Conservation (phyloP, 2,113 vertebrate species). For the Apistogramma diplotaenia region DNA sequence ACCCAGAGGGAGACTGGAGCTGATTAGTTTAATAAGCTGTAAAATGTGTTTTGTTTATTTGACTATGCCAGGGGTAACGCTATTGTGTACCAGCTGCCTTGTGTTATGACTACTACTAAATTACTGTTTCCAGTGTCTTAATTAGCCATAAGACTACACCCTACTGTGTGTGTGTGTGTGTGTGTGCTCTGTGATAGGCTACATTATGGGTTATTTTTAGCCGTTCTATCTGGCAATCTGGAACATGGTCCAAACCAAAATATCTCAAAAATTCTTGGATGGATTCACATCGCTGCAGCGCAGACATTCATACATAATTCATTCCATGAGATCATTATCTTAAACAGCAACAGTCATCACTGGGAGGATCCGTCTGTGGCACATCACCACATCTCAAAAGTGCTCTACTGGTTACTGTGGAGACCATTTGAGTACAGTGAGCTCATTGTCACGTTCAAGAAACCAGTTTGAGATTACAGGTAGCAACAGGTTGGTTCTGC, state of each 20-base stretch:
- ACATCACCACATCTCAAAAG: not conserved
- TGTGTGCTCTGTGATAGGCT: not conserved
- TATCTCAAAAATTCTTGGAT: not conserved
- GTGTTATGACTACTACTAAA: conserved; percentile 30
- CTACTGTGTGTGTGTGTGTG: not conserved
- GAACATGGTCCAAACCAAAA: not conserved
- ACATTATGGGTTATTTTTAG: not conserved
- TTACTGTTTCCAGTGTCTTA: conserved; percentile 19
- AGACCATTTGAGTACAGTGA: not conserved
- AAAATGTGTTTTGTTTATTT: conserved; percentile 29
- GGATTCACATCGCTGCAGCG: not conserved
- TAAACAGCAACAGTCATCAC: not conserved
- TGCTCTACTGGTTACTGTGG: too few species aligned
- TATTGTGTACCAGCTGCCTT: conserved; percentile 7
- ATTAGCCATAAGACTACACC: conserved; percentile 1
- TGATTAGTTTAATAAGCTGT: conserved; percentile 49
- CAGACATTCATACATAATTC: too few species aligned
- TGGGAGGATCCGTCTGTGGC: not conserved
- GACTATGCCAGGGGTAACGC: not conserved
- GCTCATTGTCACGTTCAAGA: not conserved
- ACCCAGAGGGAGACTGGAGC: conserved; percentile 27
- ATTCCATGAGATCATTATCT: too few species aligned
- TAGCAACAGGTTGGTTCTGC: too few species aligned
- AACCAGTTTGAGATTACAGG: too few species aligned
- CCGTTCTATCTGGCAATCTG: not conserved